Evolutionary conservation across 2,797 vertebrate genomes (phyloP).

Genomic region (Odontamblyopus lacepedii): DNA sequence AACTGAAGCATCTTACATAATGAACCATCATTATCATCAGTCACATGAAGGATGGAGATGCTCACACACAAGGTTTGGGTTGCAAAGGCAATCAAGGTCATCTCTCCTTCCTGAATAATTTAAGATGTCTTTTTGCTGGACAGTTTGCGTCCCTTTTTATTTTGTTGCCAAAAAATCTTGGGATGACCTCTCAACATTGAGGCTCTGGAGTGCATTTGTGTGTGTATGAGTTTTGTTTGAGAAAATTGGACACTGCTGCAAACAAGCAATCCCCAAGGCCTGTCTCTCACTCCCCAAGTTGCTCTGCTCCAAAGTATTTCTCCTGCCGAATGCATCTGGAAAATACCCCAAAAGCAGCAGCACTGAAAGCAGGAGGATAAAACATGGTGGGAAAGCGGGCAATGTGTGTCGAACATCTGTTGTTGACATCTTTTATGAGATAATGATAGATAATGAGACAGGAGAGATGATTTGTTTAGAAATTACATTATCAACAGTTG

Average conservation of each 20-base stretch:
- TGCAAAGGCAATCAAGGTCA: conserved; percentile 72
- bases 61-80: conserved; percentile 48
- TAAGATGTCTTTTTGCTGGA: conserved; percentile 49
- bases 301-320: conserved; percentile 22
- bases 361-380: neutral
- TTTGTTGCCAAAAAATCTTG: conserved; percentile 29
- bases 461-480: conserved; percentile 24
- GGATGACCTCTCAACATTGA: conserved; percentile 35
- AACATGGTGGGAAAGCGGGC: conserved; percentile 1
- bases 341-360: conserved; percentile 15
- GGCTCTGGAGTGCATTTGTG: conserved; percentile 10
- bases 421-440: conserved; percentile 21
- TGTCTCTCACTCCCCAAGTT: conserved; percentile 8
- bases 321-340: conserved; percentile 6
- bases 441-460: conserved; percentile 35
- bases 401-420: conserved; percentile 18
- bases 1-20: conserved; percentile 52
- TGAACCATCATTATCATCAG: conserved; percentile 50
- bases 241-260: conserved; percentile 9
- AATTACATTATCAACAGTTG: conserved; percentile 16
- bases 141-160: conserved; percentile 35
- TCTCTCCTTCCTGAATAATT: conserved; percentile 62
- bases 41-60: conserved; percentile 31
- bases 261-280: conserved; percentile 16
- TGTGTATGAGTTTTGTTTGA: conserved; percentile 8